Base-by-base conservation (phyloP, 2,888 invertebrate genomes). In the Brachyptera putata region DNA sequence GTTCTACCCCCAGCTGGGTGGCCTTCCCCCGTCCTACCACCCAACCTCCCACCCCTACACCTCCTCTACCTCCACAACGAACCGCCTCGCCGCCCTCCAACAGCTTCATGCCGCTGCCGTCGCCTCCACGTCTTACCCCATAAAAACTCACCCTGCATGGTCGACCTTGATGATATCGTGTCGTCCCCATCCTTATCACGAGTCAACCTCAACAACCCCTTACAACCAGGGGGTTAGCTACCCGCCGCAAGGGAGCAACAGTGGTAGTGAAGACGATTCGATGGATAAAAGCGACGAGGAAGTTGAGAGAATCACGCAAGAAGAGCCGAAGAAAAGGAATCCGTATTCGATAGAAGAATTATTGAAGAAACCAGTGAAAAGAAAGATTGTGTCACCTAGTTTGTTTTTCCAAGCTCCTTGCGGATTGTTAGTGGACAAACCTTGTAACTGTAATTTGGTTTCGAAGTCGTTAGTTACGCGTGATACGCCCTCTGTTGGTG, bases 261-360 rank as follows among this genome's bases (percentile, higher is more conserved):
- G 58, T 69, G 72, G 74, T 21, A 84, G 83, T 61, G 59, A 61
- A 41, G 84, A 84, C 60, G 83, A 83, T 65, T 83, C 83, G 58
- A 73, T 80, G 1, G 83, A 83, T 64, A 76, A 76, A 58, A 77
- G 80, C 63, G 75, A 75, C 55, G 75, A 75, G 55, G 75, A 75
- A 1, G 69, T 67, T 18, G 66, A 72, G 26, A 81, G 80, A 65
- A 57, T 53, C 43, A 49, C n/a, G 53, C 18, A n/a, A 30, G 16
- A 43, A 14, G 14, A 9, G 61, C 64, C 11, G 63, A 60, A 80
- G 67, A 87, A 90, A 72, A 83, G 86, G 64, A 91, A 90, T 71
- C 91, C 91, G 0, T 93, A 92, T 70, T 91, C 91, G 1, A 93
- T 93, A 70, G 92, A 91, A 68, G 92, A 92, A 70, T 73, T 92